phyloP scores from a whole-genome alignment of 2,888 invertebrate species.

The Nebria brevicollis region DNA sequence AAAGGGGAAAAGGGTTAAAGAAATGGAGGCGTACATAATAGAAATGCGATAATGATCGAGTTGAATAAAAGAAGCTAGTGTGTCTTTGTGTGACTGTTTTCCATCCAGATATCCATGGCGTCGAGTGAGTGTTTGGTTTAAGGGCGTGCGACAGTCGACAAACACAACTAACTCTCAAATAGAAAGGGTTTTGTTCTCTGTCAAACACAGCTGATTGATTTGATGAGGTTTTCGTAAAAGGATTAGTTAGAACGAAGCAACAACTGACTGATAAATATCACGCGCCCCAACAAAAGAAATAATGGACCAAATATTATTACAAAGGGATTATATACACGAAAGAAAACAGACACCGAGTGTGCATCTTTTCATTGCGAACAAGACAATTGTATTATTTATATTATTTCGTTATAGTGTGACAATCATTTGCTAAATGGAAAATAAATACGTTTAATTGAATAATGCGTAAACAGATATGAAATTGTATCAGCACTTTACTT shows the following conservation, averaged over 20 bases:
- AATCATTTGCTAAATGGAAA: neutral
- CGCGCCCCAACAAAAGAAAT: constrained; percentile 30
- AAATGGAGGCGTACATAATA: constrained; percentile 34
- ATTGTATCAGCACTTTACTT: too few relatives aligned
- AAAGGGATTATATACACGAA: constrained; percentile 27
- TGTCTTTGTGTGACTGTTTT: constrained; percentile 50
- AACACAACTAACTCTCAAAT: neutral
- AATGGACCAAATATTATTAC: constrained; percentile 39
- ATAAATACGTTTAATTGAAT: neutral
- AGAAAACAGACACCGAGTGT: neutral
- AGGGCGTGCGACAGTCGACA: constrained; percentile 8
- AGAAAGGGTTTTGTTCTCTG: constrained; percentile 26
- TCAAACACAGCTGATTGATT: constrained; percentile 40
- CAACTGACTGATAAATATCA: constrained; percentile 21
- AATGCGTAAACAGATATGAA: neutral
- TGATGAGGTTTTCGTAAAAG: constrained; percentile 31
- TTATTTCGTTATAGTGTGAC: neutral
- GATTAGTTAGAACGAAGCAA: constrained; percentile 20
- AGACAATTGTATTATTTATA: neutral
- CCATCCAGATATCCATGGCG: constrained; percentile 6
- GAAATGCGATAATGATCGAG: constrained; percentile 53
- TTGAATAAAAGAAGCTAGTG: constrained; percentile 53
- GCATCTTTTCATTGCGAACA: neutral
- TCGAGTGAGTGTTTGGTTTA: neutral
- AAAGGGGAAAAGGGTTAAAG: constrained; percentile 51